Base-by-base conservation (phyloP, 1,140 invertebrate genomes). In the Drosophila azteca region DNA sequence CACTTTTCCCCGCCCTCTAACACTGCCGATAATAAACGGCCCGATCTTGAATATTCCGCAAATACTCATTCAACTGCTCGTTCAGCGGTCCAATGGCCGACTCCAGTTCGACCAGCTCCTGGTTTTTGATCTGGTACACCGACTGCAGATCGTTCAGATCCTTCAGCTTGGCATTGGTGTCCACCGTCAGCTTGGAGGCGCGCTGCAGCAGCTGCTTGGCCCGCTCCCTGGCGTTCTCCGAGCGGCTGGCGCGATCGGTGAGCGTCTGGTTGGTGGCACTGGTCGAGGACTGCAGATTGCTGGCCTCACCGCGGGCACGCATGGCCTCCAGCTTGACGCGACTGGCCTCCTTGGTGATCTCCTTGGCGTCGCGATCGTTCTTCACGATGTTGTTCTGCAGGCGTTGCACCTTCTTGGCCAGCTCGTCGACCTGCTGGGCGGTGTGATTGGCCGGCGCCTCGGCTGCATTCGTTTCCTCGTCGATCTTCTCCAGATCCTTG, bases 381-480 rank as follows among this genome's bases (percentile, higher is more conserved):
- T 95, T 95, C 2, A 95, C 93, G 51, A 95, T 96, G 79, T 95
- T 94, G 53, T 95, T 95, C 78, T 96, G 95, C 8, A 98, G 92
- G 41, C 94, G 93, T 66, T 95, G 94, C 13, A 98, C 91, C 52
- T 94, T 93, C 0, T 92, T 92, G 43, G 95, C 94, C 52, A 98
- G 90, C 1, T 92, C 82, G 44, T 95, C 93, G 1, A 98, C 95
- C 44, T 95, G 94, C 29, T 93, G 92, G 31, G 94, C 93, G 1
- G 96, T 97, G 57, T 94, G 94, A 60, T 95, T 95, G 0, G 96
- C 95, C 71, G 95, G 95, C 39, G 93, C 93, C 79, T 95, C 94
- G 1, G 96, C 97, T 64, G 94, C 94, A 31, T 93, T 93, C 0
- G 96, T 97, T 92, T 97, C 95, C 65, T 94, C 93, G 11, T 93